phyloP scores from a whole-genome alignment of 2,888 invertebrate genomes.

The Caenorhabditis afra region DNA sequence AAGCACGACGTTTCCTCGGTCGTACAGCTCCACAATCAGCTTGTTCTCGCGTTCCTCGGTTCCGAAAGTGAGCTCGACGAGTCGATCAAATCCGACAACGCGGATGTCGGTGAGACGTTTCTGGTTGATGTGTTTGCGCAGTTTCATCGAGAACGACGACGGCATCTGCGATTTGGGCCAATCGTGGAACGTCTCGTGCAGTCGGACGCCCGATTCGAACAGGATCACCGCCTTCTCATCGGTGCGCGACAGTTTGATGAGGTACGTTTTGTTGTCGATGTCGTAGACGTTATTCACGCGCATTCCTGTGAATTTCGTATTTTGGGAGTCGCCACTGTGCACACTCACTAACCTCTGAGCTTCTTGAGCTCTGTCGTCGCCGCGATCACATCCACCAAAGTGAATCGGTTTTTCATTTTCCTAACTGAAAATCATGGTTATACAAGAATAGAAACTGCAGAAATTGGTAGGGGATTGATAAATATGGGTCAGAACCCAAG shows the following conservation, averaged over 20 bases:
- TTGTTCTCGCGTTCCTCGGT: constrained; percentile 93
- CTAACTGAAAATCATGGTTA: neutral
- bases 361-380: constrained; percentile 87
- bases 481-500: no score
- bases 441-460: no score
- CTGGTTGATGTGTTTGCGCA: constrained; percentile 96
- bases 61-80: constrained; percentile 96
- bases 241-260: constrained; percentile 87
- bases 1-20: constrained; percentile 91
- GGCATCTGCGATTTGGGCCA: constrained; percentile 92
- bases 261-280: constrained; percentile 95
- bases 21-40: constrained; percentile 94
- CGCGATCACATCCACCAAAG: constrained; percentile 93
- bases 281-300: constrained; percentile 97
- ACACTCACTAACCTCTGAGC: constrained; percentile 43
- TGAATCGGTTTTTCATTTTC: constrained; percentile 93
- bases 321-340: neutral
- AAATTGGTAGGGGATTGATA: no score
- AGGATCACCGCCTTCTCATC: constrained; percentile 92
- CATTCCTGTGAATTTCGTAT: constrained; percentile 85
- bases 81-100: constrained; percentile 93
- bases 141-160: constrained; percentile 91
- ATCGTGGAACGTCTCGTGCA: constrained; percentile 95
- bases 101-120: constrained; percentile 84
- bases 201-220: constrained; percentile 93